Conservation (phyloP, 1,140 invertebrate species). For the Heterodera carotae region DNA sequence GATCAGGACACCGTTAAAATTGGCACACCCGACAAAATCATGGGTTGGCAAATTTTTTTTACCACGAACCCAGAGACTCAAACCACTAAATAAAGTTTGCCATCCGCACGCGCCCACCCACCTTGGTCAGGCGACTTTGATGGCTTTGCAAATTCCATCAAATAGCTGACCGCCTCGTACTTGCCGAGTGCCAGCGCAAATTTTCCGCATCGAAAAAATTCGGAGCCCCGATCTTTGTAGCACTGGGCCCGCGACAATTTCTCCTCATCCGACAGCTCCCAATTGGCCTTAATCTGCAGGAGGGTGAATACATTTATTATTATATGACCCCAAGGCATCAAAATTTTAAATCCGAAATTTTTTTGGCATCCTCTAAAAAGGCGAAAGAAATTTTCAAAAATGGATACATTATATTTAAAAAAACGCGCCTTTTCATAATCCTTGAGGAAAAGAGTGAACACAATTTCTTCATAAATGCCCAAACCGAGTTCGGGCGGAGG, state of each 20-base stretch:
- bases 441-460: conserved; percentile 72
- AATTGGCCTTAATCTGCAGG: conserved; percentile 74
- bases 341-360: too few species aligned
- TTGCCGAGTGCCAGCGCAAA: conserved; percentile 80
- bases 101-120: neutral
- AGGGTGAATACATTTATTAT: too few species aligned
- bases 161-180: conserved; percentile 77
- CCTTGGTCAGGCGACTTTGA: conserved; percentile 29
- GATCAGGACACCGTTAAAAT: too few species aligned
- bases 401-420: neutral
- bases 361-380: conserved; percentile 25
- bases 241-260: conserved; percentile 80
- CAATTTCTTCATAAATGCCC: conserved; percentile 77
- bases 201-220: conserved; percentile 82
- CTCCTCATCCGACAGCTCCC: conserved; percentile 78
- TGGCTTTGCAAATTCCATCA: conserved; percentile 69
- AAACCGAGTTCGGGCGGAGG: conserved; percentile 77
- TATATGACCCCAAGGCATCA: too few species aligned
- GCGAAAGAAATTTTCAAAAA: too few species aligned
- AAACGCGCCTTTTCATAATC: conserved; percentile 78
- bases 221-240: conserved; percentile 83
- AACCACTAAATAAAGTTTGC: too few species aligned
- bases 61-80: too few species aligned
- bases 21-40: too few species aligned
- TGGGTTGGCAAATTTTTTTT: too few species aligned